Conservation (phyloP, 2,888 invertebrate species). For the Acronicta alni region DNA sequence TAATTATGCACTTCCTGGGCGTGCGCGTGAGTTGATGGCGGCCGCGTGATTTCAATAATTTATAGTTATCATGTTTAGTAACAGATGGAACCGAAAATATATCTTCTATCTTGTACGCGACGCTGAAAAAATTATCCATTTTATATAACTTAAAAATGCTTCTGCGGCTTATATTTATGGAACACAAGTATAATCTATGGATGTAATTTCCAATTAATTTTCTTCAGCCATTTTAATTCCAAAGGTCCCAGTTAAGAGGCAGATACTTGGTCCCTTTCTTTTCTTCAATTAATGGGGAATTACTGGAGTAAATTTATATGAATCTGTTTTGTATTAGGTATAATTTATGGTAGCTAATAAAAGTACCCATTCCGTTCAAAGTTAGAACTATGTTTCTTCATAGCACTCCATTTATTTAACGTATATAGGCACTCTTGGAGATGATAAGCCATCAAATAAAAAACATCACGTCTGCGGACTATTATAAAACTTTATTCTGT, state of each 20-base stretch:
- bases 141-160: slow-evolving; percentile 34
- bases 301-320: not conserved
- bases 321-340: not conserved
- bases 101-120: slow-evolving; percentile 40
- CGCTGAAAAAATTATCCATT: slow-evolving; percentile 54
- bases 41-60: slow-evolving; percentile 53
- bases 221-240: not conserved
- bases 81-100: slow-evolving; percentile 54
- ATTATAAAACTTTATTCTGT: slow-evolving; percentile 37
- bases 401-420: slow-evolving; percentile 10
- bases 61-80: slow-evolving; percentile 49
- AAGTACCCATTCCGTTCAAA: slow-evolving; percentile 10
- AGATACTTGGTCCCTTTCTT: not conserved
- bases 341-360: not conserved
- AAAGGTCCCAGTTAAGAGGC: not conserved
- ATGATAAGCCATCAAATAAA: slow-evolving; percentile 2
- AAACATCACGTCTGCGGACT: slow-evolving; percentile 11
- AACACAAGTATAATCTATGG: slow-evolving; percentile 19
- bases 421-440: not conserved
- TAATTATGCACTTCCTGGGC: slow-evolving; percentile 49
- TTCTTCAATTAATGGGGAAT: slow-evolving; percentile 5
- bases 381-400: slow-evolving; percentile 9
- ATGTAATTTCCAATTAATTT: slow-evolving; percentile 3
- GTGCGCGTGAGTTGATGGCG: slow-evolving; percentile 35
- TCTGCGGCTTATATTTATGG: slow-evolving; percentile 17